phyloP scores from a whole-genome alignment of 2,888 invertebrate species.

The Gisinianus flammeolus region DNA sequence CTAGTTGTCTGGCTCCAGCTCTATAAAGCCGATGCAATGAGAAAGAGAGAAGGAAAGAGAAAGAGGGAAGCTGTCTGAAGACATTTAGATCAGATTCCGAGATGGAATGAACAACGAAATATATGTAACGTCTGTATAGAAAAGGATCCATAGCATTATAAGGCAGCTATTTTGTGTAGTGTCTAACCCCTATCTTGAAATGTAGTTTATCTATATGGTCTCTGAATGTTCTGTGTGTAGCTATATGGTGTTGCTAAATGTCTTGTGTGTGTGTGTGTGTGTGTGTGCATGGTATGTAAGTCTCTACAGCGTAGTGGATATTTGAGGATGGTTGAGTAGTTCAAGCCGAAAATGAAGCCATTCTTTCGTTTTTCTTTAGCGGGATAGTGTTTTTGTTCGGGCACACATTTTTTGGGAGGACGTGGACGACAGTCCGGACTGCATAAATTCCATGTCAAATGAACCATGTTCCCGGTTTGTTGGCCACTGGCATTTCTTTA shows the following conservation, averaged over 20 bases:
- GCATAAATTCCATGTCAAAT: constrained; percentile 60
- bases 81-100: constrained; percentile 52
- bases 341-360: constrained; percentile 28
- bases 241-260: too few relatives aligned
- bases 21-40: too few relatives aligned
- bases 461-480: constrained; percentile 58
- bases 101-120: constrained; percentile 47
- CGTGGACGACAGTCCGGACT: constrained; percentile 40
- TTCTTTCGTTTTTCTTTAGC: constrained; percentile 9
- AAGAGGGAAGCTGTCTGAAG: constrained; percentile 32
- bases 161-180: too few relatives aligned
- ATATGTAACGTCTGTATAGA: too few relatives aligned
- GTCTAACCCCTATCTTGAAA: too few relatives aligned
- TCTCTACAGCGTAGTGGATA: too few relatives aligned
- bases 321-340: constrained; percentile 13
- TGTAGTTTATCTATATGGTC: not conserved
- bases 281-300: not conserved
- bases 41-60: constrained; percentile 12
- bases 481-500: constrained; percentile 41
- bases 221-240: not conserved
- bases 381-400: not conserved
- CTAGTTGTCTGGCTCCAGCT: not conserved
- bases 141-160: too few relatives aligned
- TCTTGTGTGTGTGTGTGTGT: too few relatives aligned
- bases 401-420: not conserved